phyloP scores from a whole-genome alignment of 1,140 invertebrate genomes.

The Asobara japonica region DNA sequence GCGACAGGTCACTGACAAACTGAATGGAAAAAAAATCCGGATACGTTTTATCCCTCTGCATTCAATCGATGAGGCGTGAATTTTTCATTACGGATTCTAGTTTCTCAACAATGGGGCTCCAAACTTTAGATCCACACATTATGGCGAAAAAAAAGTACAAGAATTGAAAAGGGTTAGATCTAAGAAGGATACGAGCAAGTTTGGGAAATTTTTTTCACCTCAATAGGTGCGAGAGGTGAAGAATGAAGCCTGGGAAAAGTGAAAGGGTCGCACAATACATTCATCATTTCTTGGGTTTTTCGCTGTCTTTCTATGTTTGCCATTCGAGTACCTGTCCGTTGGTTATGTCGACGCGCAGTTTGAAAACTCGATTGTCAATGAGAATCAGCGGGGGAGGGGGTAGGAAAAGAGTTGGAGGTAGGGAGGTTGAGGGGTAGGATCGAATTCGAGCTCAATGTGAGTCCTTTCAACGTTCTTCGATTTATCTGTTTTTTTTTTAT shows the following conservation, averaged over 20 bases:
- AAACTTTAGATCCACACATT: conserved; percentile 25
- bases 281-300: conserved; percentile 37
- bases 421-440: conserved; percentile 35
- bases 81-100: conserved; percentile 35
- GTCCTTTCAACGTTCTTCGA: conserved; percentile 25
- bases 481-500: conserved; percentile 19
- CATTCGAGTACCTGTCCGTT: conserved; percentile 35
- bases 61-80: conserved; percentile 42
- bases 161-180: conserved; percentile 35
- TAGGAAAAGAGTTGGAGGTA: neutral
- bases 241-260: conserved; percentile 18
- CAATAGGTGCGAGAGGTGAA: neutral
- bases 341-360: conserved; percentile 22
- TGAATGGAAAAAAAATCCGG: neutral
- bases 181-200: neutral
- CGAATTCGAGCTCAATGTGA: conserved; percentile 32
- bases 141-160: neutral
- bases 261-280: conserved; percentile 1
- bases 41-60: conserved; percentile 12
- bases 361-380: conserved; percentile 34
- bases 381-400: neutral
- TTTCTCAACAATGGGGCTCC: conserved; percentile 6
- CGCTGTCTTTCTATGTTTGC: conserved; percentile 38
- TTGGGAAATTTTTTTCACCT: conserved; percentile 17
- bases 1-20: neutral